phyloP scores from a whole-genome alignment of 2,113 vertebrate genomes.

The Camelus bactrianus region DNA sequence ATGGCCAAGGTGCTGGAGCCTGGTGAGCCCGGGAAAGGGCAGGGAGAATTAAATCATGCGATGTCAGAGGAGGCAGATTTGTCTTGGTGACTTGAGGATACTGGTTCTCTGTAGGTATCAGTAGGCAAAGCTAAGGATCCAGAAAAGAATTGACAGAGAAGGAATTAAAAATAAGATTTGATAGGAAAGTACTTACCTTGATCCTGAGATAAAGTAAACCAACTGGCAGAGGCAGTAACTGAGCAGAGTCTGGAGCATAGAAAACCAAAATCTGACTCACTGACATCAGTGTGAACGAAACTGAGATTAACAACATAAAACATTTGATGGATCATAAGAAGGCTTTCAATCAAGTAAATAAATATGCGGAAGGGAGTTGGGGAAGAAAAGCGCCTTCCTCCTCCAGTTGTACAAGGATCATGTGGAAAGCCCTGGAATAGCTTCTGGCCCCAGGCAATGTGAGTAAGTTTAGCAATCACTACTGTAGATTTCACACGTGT shows the following conservation, averaged over 20 bases:
- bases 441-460: not conserved
- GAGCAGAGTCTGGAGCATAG: constrained; percentile 39
- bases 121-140: constrained; percentile 86
- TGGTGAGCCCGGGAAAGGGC: not conserved
- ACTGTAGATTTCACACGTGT: not conserved
- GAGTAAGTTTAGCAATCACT: not conserved
- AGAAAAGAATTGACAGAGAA: constrained; percentile 87
- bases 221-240: constrained; percentile 52
- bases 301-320: not conserved
- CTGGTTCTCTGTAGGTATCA: constrained; percentile 90
- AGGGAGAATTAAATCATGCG: constrained; percentile 90
- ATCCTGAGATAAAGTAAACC: constrained; percentile 81
- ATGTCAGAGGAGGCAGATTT: constrained; percentile 88
- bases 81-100: constrained; percentile 88
- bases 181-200: constrained; percentile 88
- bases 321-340: not conserved
- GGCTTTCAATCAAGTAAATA: not conserved
- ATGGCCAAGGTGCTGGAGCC: not conserved
- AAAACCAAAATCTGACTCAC: not conserved
- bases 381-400: not conserved
- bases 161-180: constrained; percentile 89
- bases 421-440: not conserved
- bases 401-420: not conserved
- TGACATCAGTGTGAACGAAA: not conserved
- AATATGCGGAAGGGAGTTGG: not conserved